phyloP scores from a whole-genome alignment of 2,888 invertebrate species.

The Xestia sexstrigata region DNA sequence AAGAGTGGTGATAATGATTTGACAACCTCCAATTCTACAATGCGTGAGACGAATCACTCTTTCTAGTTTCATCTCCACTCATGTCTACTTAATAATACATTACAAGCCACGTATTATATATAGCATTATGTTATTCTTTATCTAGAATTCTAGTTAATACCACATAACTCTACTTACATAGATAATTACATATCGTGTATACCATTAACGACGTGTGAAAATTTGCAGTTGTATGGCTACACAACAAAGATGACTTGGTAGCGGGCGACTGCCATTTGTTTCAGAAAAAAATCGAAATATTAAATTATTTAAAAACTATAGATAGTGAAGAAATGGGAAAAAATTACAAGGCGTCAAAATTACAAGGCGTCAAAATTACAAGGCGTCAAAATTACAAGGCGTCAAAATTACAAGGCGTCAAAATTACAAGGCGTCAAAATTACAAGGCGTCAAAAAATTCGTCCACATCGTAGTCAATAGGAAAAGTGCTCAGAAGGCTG shows the following conservation, averaged over 20 bases:
- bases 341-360: no score
- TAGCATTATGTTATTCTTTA: conserved; percentile 7
- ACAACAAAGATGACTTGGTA: neutral
- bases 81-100: neutral
- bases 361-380: no score
- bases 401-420: no score
- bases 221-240: conserved; percentile 28
- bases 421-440: no score
- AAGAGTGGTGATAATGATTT: neutral
- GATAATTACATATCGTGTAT: conserved; percentile 27
- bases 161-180: conserved; percentile 19
- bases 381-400: no score
- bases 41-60: neutral
- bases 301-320: neutral
- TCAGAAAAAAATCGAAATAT: neutral
- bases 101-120: neutral
- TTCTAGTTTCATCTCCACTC: neutral
- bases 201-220: conserved; percentile 33
- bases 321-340: no score
- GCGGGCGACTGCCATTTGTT: neutral
- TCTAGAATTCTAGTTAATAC: conserved; percentile 13
- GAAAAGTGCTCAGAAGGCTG: no score
- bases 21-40: no score
- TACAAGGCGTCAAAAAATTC: no score
- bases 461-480: no score